phyloP scores from a whole-genome alignment of 2,113 vertebrate species.

The Numida meleagris region DNA sequence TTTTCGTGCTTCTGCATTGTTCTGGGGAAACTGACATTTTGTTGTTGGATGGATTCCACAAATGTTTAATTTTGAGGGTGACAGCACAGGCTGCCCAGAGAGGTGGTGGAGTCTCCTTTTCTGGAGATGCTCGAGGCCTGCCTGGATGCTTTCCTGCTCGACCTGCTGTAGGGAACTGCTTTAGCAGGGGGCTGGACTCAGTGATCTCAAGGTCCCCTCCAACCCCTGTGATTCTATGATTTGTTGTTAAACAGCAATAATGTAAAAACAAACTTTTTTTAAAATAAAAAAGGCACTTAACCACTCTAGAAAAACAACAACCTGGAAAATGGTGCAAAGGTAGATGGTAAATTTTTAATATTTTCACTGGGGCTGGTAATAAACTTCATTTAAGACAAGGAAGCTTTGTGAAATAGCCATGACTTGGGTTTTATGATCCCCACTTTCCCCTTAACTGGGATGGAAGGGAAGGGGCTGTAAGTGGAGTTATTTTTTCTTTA shows the following conservation, averaged over 20 bases:
- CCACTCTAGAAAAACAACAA: conserved; percentile 14
- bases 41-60: conserved; percentile 52
- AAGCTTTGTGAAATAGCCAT: conserved; percentile 52
- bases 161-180: too few species aligned
- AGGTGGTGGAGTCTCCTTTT: too few species aligned
- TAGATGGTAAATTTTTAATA: background rate
- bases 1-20: background rate
- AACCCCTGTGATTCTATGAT: background rate
- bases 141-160: too few species aligned
- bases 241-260: conserved; percentile 79
- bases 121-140: too few species aligned
- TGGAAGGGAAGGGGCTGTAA: background rate
- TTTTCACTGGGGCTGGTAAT: conserved; percentile 40
- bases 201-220: too few species aligned
- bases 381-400: conserved; percentile 26
- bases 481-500: background rate
- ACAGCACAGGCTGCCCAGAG: too few species aligned
- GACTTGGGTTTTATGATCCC: background rate
- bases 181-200: too few species aligned
- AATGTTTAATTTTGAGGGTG: background rate
- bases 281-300: conserved; percentile 61
- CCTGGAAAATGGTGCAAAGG: conserved; percentile 1
- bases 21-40: conserved; percentile 34
- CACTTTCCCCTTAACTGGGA: background rate
- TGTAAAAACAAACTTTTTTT: conserved; percentile 64